Evolutionary conservation across 2,888 invertebrate genomes (phyloP).

Genomic region (Tenthredo distinguenda): DNA sequence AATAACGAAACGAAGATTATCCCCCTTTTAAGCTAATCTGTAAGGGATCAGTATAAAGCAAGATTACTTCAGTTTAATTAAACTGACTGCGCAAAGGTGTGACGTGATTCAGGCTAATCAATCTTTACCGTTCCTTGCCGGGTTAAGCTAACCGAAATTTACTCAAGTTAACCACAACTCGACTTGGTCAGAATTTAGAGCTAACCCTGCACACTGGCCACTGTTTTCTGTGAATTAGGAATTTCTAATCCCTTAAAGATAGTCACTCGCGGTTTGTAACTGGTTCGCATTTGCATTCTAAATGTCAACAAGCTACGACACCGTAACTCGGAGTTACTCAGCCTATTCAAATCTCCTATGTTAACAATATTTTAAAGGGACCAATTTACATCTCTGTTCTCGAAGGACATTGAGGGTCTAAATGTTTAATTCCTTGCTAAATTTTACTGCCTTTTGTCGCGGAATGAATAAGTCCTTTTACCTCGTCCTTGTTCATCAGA

Average conservation of each 20-base stretch:
- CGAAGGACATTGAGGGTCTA: neutral
- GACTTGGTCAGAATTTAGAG: neutral
- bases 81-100: neutral
- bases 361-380: slow-evolving; percentile 44
- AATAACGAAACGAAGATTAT: neutral
- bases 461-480: neutral
- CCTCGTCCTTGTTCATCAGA: neutral
- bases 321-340: neutral
- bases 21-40: neutral
- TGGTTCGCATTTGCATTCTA: slow-evolving; percentile 44
- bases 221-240: slow-evolving; percentile 15
- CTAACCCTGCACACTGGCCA: neutral
- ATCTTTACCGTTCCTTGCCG: neutral
- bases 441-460: neutral
- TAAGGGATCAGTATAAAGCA: neutral
- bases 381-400: slow-evolving; percentile 31
- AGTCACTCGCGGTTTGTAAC: slow-evolving; percentile 20
- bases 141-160: neutral
- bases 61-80: neutral
- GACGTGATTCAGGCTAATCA: neutral
- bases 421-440: slow-evolving; percentile 9
- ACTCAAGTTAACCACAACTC: neutral
- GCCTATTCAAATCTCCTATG: slow-evolving; percentile 47
- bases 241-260: slow-evolving; percentile 33
- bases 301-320: slow-evolving; percentile 27